Conservation (phyloP, 2,113 vertebrate species). For the Scomber scombrus region DNA sequence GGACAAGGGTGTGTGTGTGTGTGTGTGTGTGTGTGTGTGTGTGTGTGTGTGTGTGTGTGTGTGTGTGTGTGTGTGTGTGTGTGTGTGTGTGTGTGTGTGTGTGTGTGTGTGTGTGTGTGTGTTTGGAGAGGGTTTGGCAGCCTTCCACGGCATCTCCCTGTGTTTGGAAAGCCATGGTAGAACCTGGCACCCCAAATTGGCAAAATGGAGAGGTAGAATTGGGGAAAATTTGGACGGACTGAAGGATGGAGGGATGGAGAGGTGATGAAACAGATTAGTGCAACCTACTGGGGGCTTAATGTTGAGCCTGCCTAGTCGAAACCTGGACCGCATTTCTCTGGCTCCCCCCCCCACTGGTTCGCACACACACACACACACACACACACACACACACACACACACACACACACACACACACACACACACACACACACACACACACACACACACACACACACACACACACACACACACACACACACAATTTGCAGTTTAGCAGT, state of each 20-base stretch:
- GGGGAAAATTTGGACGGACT: slow-evolving; percentile 20
- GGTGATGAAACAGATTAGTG: slow-evolving; percentile 56
- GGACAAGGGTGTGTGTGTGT: slow-evolving; percentile 6
- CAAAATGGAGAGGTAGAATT: slow-evolving; percentile 13
- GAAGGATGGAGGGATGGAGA: slow-evolving; percentile 29
- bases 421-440: too few species aligned
- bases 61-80: neutral
- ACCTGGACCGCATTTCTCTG: neutral
- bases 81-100: neutral
- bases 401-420: too few species aligned
- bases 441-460: too few species aligned
- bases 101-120: neutral
- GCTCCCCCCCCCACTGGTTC: neutral
- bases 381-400: neutral
- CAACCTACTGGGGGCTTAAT: slow-evolving; percentile 30
- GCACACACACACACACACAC: too few species aligned
- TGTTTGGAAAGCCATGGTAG: slow-evolving; percentile 35
- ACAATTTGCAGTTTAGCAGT: neutral
- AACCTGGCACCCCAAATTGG: slow-evolving; percentile 47
- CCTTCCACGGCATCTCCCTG: slow-evolving; percentile 20
- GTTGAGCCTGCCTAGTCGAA: slow-evolving; percentile 12
- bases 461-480: neutral
- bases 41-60: too few species aligned
- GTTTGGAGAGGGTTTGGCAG: slow-evolving; percentile 44
- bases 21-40: neutral